Evolutionary conservation across 2,797 vertebrate genomes (phyloP).

Genomic region (Pseudopleuronectes americanus): DNA sequence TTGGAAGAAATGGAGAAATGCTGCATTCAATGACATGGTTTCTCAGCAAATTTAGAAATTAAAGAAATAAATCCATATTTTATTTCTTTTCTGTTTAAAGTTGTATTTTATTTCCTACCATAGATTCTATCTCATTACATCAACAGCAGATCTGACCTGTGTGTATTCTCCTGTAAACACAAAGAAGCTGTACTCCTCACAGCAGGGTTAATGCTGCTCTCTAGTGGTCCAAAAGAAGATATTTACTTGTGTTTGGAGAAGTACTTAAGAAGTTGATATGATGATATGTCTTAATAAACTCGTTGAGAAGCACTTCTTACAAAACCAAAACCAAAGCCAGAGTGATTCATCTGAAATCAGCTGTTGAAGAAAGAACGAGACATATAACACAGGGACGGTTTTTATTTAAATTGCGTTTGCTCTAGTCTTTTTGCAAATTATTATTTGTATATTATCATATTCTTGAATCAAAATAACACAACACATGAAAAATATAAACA

Average conservation of each 20-base stretch:
- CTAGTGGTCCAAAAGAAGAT: constrained; percentile 45
- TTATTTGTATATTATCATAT: constrained; percentile 3
- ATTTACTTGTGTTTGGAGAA: no score
- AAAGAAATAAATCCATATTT: not conserved
- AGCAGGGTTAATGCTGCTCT: constrained; percentile 39
- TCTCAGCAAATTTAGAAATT: not conserved
- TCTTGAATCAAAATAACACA: not conserved
- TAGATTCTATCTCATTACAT: not conserved
- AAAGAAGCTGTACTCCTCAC: not conserved
- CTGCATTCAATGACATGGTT: not conserved
- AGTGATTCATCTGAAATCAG: not conserved
- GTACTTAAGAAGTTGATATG: no score
- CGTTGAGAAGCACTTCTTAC: not conserved
- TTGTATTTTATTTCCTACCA: not conserved
- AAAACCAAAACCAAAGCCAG: not conserved
- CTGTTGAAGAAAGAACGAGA: not conserved
- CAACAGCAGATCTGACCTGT: not conserved
- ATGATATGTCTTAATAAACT: no score
- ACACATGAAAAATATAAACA: not conserved
- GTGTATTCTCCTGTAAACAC: not conserved
- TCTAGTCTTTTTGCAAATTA: not conserved
- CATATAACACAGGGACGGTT: not conserved
- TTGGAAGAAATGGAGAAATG: not conserved
- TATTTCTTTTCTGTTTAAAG: not conserved
- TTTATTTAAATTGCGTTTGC: not conserved